phyloP scores from a whole-genome alignment of 2,113 vertebrate genomes.

The Dicerorhinus sumatrensis region DNA sequence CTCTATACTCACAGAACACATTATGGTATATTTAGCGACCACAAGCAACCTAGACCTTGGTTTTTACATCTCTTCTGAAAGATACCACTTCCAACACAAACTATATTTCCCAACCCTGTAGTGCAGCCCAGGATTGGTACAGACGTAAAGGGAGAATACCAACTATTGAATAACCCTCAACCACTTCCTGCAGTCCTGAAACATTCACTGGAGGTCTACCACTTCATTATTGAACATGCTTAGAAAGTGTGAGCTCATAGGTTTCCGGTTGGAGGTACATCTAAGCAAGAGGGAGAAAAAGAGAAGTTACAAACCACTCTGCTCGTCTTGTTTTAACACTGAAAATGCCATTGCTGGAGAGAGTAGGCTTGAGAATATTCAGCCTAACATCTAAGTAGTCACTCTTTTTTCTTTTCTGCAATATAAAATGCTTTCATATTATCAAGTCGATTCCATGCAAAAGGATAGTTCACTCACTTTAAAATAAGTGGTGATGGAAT shows the following conservation, averaged over 20 bases:
- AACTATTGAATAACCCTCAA: constrained; percentile 66
- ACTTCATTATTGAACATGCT: constrained; percentile 67
- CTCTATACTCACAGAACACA: constrained; percentile 32
- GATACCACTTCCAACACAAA: constrained; percentile 75
- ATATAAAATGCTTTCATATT: background rate
- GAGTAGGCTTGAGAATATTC: background rate
- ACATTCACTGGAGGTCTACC: constrained; percentile 63
- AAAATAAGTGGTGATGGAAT: background rate
- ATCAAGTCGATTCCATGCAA: background rate
- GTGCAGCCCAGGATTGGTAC: background rate
- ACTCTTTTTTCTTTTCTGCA: background rate
- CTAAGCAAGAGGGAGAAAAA: background rate
- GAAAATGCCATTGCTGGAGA: background rate
- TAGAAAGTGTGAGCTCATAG: constrained; percentile 75
- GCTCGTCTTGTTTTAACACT: constrained; percentile 32
- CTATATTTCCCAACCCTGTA: constrained; percentile 62
- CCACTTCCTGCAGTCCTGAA: constrained; percentile 76
- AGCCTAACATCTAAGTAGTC: background rate
- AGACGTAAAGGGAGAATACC: constrained; percentile 60
- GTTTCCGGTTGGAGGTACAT: constrained; percentile 56
- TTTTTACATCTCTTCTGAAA: constrained; percentile 70
- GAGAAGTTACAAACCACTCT: constrained; percentile 53
- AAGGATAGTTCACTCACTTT: background rate
- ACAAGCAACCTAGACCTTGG: constrained; percentile 66
- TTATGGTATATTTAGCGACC: constrained; percentile 59